Conservation (phyloP, 2,888 invertebrate genomes). For the Macroteleia sp. region DNA sequence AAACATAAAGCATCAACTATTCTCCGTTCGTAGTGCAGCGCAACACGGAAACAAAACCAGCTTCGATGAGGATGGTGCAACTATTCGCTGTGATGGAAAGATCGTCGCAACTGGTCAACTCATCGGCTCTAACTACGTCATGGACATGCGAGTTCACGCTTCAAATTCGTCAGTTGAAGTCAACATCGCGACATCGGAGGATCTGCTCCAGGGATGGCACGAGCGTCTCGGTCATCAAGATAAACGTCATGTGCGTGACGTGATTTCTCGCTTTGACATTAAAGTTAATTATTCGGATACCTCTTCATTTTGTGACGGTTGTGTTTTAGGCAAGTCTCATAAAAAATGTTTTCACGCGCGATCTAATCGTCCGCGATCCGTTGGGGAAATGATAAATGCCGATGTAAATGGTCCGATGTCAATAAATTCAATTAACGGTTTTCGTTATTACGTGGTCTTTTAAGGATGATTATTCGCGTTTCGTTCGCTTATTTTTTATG, state of each 20-base stretch:
- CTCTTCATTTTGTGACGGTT: conserved; percentile 57
- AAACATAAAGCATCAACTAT: conserved; percentile 55
- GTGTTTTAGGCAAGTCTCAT: conserved; percentile 56
- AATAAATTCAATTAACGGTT: conserved; percentile 63
- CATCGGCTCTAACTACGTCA: conserved; percentile 49
- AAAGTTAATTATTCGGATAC: no score
- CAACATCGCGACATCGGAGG: conserved; percentile 54
- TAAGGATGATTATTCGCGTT: conserved; percentile 64
- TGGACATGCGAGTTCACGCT: conserved; percentile 61
- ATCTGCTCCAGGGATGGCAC: conserved; percentile 69
- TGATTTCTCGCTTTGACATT: conserved; percentile 61
- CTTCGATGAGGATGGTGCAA: conserved; percentile 45
- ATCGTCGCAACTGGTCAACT: conserved; percentile 60
- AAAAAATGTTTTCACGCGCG: conserved; percentile 41
- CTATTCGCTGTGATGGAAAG: conserved; percentile 16
- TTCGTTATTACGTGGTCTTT: conserved; percentile 65
- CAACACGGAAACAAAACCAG: conserved; percentile 46
- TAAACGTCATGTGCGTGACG: conserved; percentile 67
- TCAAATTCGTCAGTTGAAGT: conserved; percentile 44
- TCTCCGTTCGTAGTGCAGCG: conserved; percentile 60
- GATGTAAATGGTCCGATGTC: conserved; percentile 67
- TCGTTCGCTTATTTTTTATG: conserved; percentile 61
- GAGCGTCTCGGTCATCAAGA: no score
- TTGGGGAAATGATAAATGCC: conserved; percentile 66
- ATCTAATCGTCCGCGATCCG: conserved; percentile 46